phyloP scores from a whole-genome alignment of 2,888 invertebrate genomes.

The Sphinx pinastri region DNA sequence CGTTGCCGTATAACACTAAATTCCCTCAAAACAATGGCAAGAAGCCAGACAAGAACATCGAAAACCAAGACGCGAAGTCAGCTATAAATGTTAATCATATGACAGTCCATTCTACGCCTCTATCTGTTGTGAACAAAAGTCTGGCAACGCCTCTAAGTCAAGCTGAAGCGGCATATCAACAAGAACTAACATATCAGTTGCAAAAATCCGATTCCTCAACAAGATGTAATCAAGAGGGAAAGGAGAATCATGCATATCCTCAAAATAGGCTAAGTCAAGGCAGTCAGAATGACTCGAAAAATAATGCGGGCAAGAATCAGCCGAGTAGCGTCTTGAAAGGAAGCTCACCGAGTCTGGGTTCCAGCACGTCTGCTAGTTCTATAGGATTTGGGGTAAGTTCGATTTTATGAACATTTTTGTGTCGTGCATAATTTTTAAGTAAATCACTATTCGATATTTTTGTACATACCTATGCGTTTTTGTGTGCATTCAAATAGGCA shows the following conservation, averaged over 20 bases:
- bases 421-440: neutral
- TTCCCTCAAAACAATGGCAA: conserved; percentile 86
- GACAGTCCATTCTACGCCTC: conserved; percentile 82
- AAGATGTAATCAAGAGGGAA: conserved; percentile 81
- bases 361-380: conserved; percentile 71
- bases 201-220: conserved; percentile 81
- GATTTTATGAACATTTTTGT: neutral
- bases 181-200: conserved; percentile 80
- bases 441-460: neutral
- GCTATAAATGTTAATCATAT: conserved; percentile 78
- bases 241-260: conserved; percentile 83
- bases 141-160: conserved; percentile 86
- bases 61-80: conserved; percentile 70
- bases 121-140: conserved; percentile 85
- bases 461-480: neutral
- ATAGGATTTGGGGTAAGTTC: conserved; percentile 78
- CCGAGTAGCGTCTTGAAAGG: conserved; percentile 64
- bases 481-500: neutral
- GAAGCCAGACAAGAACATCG: conserved; percentile 74
- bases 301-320: conserved; percentile 56
- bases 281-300: conserved; percentile 72
- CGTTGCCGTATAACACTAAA: conserved; percentile 94
- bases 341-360: conserved; percentile 71
- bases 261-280: conserved; percentile 78
- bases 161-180: conserved; percentile 79